Conservation (phyloP, 2,113 vertebrate genomes). For the Prochilodus magdalenae region DNA sequence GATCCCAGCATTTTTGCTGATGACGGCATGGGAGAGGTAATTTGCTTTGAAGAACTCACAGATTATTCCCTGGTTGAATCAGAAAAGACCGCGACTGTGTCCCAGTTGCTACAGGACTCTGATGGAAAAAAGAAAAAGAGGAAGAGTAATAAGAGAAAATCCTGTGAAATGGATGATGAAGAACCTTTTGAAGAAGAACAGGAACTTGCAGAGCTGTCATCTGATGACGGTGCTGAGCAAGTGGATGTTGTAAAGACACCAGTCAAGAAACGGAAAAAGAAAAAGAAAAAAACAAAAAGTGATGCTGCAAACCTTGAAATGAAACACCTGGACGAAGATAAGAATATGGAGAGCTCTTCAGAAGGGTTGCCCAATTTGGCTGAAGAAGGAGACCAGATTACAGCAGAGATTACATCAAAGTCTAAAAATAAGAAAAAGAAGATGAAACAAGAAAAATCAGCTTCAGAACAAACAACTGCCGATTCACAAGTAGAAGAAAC, state of each 20-base stretch:
- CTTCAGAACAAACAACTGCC: conserved; percentile 13
- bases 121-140: background rate
- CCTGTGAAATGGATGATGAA: conserved; percentile 57
- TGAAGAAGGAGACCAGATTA: background rate
- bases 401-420: conserved; percentile 12
- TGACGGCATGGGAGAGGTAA: conserved; percentile 84
- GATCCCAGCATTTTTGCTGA: conserved; percentile 87
- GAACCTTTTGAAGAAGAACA: conserved; percentile 26
- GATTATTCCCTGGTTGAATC: conserved; percentile 84
- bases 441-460: conserved; percentile 59
- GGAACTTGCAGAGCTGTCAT: background rate
- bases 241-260: background rate
- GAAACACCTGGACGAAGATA: background rate
- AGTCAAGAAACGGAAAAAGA: conserved; percentile 18
- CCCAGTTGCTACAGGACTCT: conserved; percentile 63
- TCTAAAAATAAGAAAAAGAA: conserved; percentile 74
- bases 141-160: conserved; percentile 76
- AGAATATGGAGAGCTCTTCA: background rate
- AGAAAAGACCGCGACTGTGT: conserved; percentile 56
- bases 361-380: background rate
- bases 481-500: background rate
- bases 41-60: conserved; percentile 93
- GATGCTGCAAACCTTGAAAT: background rate
- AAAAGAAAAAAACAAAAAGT: conserved; percentile 12
- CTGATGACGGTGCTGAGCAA: background rate